These are phyloP conservation scores for Ectemnius continuus DNA, from an alignment of 2,888 invertebrate genomes.

Conservation along the genomic window DNA sequence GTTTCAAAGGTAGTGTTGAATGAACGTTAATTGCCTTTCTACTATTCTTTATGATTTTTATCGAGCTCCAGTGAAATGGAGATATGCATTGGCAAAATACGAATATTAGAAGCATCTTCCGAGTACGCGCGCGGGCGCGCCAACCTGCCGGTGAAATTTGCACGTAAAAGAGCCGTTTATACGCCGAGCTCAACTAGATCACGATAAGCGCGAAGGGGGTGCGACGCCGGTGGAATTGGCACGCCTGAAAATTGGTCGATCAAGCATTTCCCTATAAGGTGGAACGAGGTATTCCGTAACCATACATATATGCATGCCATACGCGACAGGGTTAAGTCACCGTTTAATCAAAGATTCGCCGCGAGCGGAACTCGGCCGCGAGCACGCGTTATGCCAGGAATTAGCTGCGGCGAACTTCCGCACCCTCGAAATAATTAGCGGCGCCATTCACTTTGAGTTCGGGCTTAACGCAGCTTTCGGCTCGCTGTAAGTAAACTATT, in stretches of 20 bases:
- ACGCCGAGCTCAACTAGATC: conserved; percentile 1
- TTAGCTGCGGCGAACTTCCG: no score
- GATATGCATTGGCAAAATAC: neutral
- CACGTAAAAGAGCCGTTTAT: conserved; percentile 6
- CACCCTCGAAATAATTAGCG: no score
- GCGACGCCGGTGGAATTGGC: conserved; percentile 1
- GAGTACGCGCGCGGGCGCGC: no score
- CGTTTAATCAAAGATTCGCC: no score
- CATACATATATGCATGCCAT: neutral
- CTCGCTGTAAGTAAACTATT: no score
- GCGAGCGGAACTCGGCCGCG: no score
- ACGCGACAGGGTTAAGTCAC: no score
- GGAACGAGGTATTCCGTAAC: neutral
- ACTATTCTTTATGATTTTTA: neutral
- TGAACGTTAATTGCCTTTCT: neutral
- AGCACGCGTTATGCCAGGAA: no score
- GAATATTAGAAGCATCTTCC: conserved; percentile 1
- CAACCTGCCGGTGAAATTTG: neutral
- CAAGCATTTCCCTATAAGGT: conserved; percentile 4
- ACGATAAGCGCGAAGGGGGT: conserved; percentile 5
- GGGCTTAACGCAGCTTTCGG: no score
- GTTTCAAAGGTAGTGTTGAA: neutral
- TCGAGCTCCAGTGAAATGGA: neutral
- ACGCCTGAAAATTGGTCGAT: neutral
- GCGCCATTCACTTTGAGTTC: no score